A percentile compares a stretch with the other conserved stretches of the same genome.
Conservation (phyloP, 2,113 vertebrate species). For the Calonectris borealis region DNA sequence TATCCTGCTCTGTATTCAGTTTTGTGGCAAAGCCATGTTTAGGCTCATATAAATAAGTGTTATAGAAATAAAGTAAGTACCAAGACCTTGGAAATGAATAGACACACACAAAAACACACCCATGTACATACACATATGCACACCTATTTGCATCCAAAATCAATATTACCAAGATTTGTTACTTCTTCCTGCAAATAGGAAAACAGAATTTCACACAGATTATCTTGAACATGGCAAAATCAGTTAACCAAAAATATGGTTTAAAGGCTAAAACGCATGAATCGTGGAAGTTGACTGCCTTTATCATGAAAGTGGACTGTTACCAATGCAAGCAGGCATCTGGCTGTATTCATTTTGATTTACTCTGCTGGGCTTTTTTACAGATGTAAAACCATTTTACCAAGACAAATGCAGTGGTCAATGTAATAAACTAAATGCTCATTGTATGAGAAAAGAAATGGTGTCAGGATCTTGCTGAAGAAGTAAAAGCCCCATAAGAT, state of each 20-base stretch:
- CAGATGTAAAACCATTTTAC: conserved; percentile 35
- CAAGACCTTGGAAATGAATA: background rate
- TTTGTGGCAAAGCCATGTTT: background rate
- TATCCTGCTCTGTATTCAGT: background rate
- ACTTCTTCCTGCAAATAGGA: background rate
- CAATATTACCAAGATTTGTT: background rate
- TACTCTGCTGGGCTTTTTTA: background rate
- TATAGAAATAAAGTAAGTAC: background rate
- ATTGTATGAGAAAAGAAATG: background rate
- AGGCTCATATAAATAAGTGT: background rate
- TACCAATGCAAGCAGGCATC: background rate
- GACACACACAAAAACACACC: background rate
- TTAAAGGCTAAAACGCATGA: background rate
- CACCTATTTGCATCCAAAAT: background rate
- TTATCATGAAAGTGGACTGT: background rate
- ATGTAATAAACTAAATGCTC: conserved; percentile 26
- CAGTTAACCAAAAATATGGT: background rate
- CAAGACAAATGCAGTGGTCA: conserved; percentile 35
- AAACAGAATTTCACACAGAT: background rate
- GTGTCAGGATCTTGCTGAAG: background rate
- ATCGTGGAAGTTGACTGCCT: background rate
- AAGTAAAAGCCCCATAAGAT: background rate
- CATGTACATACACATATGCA: background rate
- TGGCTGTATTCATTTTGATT: conserved; percentile 23
- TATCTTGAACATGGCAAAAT: background rate